These are phyloP conservation scores for Xyrichtys novacula DNA, from an alignment of 2,797 vertebrate genomes.

Conservation along the genomic window DNA sequence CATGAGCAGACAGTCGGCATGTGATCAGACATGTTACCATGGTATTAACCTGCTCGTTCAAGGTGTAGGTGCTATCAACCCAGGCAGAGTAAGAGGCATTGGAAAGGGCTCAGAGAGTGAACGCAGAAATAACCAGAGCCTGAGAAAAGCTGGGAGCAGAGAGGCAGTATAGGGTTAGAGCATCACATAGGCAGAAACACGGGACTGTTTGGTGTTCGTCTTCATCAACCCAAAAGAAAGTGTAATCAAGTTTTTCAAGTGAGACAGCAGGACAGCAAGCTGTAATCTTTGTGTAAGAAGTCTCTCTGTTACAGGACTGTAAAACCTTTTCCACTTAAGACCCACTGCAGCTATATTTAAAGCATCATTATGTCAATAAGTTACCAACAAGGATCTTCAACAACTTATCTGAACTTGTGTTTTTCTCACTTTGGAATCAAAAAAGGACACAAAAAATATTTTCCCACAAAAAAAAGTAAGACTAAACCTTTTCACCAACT, in stretches of 20 bases:
- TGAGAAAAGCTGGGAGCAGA: slow-evolving; percentile 16
- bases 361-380: too few species aligned
- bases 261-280: neutral
- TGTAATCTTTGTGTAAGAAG: neutral
- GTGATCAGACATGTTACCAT: slow-evolving; percentile 68
- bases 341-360: too few species aligned
- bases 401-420: too few species aligned
- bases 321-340: too few species aligned
- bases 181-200: slow-evolving; percentile 44
- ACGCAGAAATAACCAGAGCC: slow-evolving; percentile 24
- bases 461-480: too few species aligned
- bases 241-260: slow-evolving; percentile 9
- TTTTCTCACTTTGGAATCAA: too few species aligned
- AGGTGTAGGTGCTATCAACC: slow-evolving; percentile 52
- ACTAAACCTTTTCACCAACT: too few species aligned
- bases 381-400: too few species aligned
- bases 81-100: slow-evolving; percentile 47
- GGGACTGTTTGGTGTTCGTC: slow-evolving; percentile 15
- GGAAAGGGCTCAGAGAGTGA: slow-evolving; percentile 68
- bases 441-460: too few species aligned
- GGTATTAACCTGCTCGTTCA: slow-evolving; percentile 61
- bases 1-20: slow-evolving; percentile 58
- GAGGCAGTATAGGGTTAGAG: slow-evolving; percentile 51
- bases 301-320: neutral
- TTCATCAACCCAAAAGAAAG: slow-evolving; percentile 7